These are phyloP conservation scores for Uloborus plumipes DNA, from an alignment of 2,888 invertebrate genomes.

Conservation along the genomic window DNA sequence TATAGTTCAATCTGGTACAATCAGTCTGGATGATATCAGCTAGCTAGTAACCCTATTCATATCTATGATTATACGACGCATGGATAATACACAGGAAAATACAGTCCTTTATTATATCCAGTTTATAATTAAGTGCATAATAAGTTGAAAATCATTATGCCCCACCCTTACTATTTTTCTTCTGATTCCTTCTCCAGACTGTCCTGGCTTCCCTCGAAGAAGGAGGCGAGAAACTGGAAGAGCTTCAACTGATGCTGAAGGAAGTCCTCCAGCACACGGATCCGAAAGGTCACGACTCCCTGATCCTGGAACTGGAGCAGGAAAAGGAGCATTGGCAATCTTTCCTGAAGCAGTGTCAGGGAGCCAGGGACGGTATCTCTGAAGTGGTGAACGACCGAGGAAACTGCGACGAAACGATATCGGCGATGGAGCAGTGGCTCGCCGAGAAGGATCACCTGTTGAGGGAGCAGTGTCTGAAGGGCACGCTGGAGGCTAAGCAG, in stretches of 20 bases:
- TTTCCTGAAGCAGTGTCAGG: constrained; percentile 80
- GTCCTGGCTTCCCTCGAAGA: constrained; percentile 56
- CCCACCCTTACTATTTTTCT: not conserved
- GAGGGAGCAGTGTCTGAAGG: constrained; percentile 90
- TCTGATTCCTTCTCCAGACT: constrained; percentile 22
- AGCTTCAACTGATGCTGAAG: constrained; percentile 79
- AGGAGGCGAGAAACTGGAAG: constrained; percentile 56
- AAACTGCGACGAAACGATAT: constrained; percentile 83
- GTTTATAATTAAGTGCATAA: not conserved
- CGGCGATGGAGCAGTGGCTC: constrained; percentile 86
- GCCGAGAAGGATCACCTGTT: constrained; percentile 87
- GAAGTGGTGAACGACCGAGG: constrained; percentile 85
- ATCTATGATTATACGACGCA: too few relatives aligned
- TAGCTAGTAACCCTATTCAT: too few relatives aligned
- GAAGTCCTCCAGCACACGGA: constrained; percentile 84
- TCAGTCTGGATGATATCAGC: too few relatives aligned
- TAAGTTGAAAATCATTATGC: not conserved
- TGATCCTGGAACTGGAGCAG: constrained; percentile 82
- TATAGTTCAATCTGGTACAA: too few relatives aligned
- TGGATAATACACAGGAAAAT: too few relatives aligned
- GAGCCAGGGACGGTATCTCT: constrained; percentile 81
- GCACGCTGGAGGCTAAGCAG: constrained; percentile 85
- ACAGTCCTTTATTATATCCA: too few relatives aligned
- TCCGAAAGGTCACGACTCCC: constrained; percentile 80
- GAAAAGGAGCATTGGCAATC: constrained; percentile 82